phyloP scores from a whole-genome alignment of 2,113 vertebrate genomes.

The Poicephalus gulielmi region DNA sequence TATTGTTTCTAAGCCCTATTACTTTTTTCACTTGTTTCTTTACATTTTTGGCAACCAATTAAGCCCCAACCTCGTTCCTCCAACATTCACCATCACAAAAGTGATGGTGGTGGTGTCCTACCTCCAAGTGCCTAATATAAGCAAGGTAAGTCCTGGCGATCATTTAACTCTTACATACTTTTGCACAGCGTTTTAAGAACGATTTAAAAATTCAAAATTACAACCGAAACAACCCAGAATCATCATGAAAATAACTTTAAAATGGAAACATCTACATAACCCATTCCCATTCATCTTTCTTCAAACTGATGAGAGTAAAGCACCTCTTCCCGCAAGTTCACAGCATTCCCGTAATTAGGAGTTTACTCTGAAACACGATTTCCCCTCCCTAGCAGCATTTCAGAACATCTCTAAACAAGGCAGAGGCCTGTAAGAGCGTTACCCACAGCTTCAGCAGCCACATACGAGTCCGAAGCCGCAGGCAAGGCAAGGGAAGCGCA shows the following conservation, averaged over 20 bases:
- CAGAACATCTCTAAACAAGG: fast-evolving
- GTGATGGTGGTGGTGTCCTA: fast-evolving
- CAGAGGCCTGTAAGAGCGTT: neutral
- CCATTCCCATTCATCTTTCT: neutral
- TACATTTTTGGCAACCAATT: neutral
- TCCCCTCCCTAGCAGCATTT: neutral
- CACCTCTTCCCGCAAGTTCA: neutral
- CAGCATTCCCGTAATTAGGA: fast-evolving
- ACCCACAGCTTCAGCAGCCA: neutral
- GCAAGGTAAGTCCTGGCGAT: neutral
- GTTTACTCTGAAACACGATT: fast-evolving
- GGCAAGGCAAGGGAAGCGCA: fast-evolving
- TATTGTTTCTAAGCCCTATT: neutral
- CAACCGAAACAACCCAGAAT: neutral
- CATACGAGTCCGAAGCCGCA: fast-evolving
- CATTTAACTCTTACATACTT: neutral
- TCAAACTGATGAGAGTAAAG: fast-evolving
- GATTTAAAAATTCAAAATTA: fast-evolving
- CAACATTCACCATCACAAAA: too few species aligned
- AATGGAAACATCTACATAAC: neutral
- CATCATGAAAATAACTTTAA: neutral
- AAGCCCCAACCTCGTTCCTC: neutral
- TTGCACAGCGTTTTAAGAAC: fast-evolving
- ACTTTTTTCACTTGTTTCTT: neutral
- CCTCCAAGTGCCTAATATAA: fast-evolving